These are phyloP conservation scores for Pygocentrus nattereri DNA, from an alignment of 2,797 vertebrate genomes.

Conservation along the genomic window DNA sequence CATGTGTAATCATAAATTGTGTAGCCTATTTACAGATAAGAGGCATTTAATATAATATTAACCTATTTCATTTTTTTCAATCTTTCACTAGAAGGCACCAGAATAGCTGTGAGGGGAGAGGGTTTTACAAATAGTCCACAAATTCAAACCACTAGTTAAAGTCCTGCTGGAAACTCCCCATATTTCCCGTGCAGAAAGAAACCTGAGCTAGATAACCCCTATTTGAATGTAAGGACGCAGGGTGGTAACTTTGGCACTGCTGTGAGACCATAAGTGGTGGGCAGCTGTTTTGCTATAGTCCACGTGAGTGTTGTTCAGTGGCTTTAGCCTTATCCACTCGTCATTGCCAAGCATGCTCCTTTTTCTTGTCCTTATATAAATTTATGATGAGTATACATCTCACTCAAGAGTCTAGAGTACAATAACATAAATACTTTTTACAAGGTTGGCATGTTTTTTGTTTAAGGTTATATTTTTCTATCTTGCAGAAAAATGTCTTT, in stretches of 20 bases:
- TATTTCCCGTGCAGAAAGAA: conserved; percentile 20
- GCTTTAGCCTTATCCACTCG: no score
- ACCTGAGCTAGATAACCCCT: conserved; percentile 24
- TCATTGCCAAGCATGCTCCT: background rate
- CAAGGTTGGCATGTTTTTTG: background rate
- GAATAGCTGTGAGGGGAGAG: background rate
- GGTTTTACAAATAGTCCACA: background rate
- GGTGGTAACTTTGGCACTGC: background rate
- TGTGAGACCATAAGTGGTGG: background rate
- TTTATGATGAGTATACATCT: background rate
- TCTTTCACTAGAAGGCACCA: background rate
- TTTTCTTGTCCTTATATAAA: background rate
- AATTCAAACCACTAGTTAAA: background rate
- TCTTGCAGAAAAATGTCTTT: background rate
- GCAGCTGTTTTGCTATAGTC: background rate
- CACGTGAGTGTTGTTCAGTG: background rate
- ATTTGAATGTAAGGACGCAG: background rate
- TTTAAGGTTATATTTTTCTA: background rate
- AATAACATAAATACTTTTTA: background rate
- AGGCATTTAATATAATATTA: background rate
- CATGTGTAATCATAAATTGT: no score
- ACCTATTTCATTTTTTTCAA: no score
- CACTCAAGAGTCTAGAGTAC: background rate
- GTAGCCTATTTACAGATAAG: background rate
- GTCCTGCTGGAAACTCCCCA: background rate